Percentiles rank a stretch among this genome's conserved stretches.
Conservation (phyloP, 2,888 invertebrate species). For the Caenorhabditis japonica region DNA sequence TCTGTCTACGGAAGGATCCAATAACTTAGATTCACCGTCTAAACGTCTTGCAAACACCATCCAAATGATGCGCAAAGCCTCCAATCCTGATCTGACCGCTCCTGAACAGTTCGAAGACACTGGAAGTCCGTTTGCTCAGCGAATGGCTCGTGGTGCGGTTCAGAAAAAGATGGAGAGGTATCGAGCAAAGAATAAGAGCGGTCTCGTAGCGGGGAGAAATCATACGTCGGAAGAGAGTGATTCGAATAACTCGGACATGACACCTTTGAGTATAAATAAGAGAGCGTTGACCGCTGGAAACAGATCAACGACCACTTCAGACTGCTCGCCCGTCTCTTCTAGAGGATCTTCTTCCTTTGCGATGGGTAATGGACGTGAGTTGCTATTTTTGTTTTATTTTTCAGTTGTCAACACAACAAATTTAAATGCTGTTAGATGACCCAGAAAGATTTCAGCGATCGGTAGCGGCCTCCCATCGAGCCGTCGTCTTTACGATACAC, state of each 20-base stretch:
- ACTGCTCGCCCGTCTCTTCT: constrained; percentile 43
- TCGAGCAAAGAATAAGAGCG: constrained; percentile 53
- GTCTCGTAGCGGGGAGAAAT: constrained; percentile 39
- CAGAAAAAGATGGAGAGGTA: constrained; percentile 67
- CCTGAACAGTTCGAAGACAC: constrained; percentile 58
- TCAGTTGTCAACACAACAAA: no score
- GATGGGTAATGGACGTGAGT: constrained; percentile 35
- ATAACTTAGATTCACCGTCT: constrained; percentile 43
- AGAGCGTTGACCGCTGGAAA: constrained; percentile 32
- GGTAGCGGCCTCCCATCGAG: constrained; percentile 30
- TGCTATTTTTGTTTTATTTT: no score
- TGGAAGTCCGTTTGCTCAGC: constrained; percentile 34
- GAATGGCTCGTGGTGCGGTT: constrained; percentile 60
- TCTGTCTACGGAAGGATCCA: constrained; percentile 37
- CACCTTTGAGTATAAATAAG: constrained; percentile 48
- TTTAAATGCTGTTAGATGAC: no score
- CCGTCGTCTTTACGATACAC: constrained; percentile 46
- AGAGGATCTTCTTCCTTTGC: constrained; percentile 41
- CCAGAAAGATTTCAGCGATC: constrained; percentile 41
- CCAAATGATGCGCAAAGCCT: constrained; percentile 62
- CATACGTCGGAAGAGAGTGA: constrained; percentile 65
- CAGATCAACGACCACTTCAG: constrained; percentile 36
- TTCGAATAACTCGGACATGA: constrained; percentile 62
- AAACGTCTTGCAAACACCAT: constrained; percentile 55
- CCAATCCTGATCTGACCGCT: constrained; percentile 65